Conservation (phyloP, 2,113 vertebrate species). For the Thinocorus orbignyianus region DNA sequence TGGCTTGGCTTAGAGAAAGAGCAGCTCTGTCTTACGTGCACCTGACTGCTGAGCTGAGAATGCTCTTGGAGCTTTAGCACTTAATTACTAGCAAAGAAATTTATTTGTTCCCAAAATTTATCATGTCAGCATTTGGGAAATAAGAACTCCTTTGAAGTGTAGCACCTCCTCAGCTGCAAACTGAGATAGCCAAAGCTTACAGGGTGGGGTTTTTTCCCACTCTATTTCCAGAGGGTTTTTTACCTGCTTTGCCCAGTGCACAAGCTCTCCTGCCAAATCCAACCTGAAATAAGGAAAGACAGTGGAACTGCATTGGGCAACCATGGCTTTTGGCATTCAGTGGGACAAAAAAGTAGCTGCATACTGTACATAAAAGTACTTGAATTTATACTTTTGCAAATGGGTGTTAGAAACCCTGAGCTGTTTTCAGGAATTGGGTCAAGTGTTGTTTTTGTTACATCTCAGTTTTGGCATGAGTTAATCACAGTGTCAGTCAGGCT, state of each 20-base stretch:
- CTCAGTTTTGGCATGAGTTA: conserved; percentile 29
- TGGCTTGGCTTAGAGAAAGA: neutral
- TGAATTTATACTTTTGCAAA: conserved; percentile 56
- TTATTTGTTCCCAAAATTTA: neutral
- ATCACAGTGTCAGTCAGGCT: conserved; percentile 7
- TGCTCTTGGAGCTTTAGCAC: neutral
- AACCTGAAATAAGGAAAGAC: neutral
- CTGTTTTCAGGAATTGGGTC: neutral
- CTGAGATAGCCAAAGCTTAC: neutral
- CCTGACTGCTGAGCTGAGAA: neutral
- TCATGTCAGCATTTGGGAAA: neutral
- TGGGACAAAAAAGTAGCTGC: neutral
- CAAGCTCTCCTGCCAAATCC: neutral
- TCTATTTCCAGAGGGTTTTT: neutral
- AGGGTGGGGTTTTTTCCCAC: neutral
- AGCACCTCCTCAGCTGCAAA: neutral
- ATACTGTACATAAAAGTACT: conserved; percentile 54
- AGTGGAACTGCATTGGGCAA: neutral
- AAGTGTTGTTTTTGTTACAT: neutral
- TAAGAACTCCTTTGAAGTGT: neutral
- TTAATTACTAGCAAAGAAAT: neutral
- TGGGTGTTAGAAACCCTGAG: neutral
- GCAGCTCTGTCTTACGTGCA: neutral
- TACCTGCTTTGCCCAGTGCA: neutral
- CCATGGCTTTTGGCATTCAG: neutral